Evolutionary conservation across 2,888 invertebrate genomes (phyloP).

Genomic region (Machimus atricapillus): DNA sequence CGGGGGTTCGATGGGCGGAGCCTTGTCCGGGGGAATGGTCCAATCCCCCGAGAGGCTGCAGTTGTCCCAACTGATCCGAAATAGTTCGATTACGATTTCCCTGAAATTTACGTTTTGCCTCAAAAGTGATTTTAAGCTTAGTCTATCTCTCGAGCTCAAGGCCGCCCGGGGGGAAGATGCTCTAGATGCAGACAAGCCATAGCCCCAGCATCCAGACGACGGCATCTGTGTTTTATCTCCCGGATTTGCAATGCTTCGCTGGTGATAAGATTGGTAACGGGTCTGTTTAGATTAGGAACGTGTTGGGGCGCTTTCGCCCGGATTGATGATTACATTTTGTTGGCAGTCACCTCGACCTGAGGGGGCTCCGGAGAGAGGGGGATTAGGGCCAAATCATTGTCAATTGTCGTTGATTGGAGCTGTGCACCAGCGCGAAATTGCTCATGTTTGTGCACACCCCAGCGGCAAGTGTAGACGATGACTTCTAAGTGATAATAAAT

Average conservation of each 20-base stretch:
- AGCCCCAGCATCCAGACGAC: background rate
- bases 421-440: background rate
- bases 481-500: background rate
- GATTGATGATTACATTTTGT: background rate
- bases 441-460: background rate
- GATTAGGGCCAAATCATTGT: background rate
- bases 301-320: background rate
- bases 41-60: background rate
- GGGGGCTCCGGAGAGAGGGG: background rate
- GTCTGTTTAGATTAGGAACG: background rate
- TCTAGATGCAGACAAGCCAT: background rate
- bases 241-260: background rate
- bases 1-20: background rate
- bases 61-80: background rate
- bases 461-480: background rate
- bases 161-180: background rate
- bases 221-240: slow-evolving; percentile 14
- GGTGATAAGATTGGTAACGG: background rate
- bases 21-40: background rate
- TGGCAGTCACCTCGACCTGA: background rate
- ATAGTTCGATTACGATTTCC: background rate
- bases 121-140: slow-evolving; percentile 4
- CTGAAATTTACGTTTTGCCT: slow-evolving; percentile 13
- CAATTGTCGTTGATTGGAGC: background rate
- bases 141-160: background rate